Conservation (phyloP, 2,113 vertebrate genomes). For the Pitta sordida region DNA sequence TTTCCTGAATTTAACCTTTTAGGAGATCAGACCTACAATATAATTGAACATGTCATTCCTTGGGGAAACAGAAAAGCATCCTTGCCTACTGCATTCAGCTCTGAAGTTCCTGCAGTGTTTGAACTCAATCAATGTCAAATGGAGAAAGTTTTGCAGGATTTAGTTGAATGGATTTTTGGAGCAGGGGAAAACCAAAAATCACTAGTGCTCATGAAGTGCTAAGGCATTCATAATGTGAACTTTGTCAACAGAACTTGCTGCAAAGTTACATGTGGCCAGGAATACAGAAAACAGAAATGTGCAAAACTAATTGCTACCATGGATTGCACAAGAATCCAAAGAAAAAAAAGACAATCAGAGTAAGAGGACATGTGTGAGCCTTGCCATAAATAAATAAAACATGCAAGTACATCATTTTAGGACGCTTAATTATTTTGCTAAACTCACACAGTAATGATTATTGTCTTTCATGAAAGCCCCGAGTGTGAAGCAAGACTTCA, state of each 20-base stretch:
- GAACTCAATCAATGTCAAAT: not conserved
- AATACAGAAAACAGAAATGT: not conserved
- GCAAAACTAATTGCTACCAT: not conserved
- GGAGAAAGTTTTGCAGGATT: not conserved
- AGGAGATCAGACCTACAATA: not conserved
- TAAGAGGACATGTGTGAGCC: not conserved
- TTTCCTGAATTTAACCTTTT: slow-evolving; percentile 15
- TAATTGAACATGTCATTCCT: not conserved
- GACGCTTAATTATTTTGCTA: not conserved
- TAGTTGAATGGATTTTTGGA: not conserved
- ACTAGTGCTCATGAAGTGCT: not conserved
- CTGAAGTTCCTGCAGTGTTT: not conserved
- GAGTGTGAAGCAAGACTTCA: not conserved
- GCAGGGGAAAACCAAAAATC: not conserved
- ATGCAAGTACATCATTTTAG: not conserved
- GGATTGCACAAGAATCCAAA: not conserved
- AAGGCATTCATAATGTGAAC: not conserved
- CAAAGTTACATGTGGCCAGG: not conserved
- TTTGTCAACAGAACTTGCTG: not conserved
- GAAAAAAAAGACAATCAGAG: not conserved
- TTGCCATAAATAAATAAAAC: not conserved
- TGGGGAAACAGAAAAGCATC: not conserved
- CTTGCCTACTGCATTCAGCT: not conserved
- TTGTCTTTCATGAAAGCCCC: not conserved
- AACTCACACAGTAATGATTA: not conserved